Base-by-base conservation (phyloP, 2,888 invertebrate genomes). In the Netelia inedita region DNA sequence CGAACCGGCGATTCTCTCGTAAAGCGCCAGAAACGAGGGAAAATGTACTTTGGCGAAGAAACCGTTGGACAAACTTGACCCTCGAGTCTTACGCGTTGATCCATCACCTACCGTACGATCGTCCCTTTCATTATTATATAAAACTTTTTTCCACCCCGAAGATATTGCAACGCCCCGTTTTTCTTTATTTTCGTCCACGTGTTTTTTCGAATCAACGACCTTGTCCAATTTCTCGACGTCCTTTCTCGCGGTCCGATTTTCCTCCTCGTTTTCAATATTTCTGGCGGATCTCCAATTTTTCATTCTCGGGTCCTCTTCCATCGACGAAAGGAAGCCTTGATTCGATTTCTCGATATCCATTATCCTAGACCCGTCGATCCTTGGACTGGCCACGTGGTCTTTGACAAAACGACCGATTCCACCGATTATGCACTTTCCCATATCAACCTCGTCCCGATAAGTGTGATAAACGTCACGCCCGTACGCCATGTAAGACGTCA, bases 371-470 rank as follows among this genome's bases (percentile, higher is more conserved):
- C 9, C 41, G 41, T 23, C 21, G 35, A 35, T 35, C 14, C 35
- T 63, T 1, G 63, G 72, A 1, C 23, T n/a, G n/a, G 71, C 65
- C 19, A 41, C 63, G 35, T 43, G 57, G 1, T 41, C 41, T 0
- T 43, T 59, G 28, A 80, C 43, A 1, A 81, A 6, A 14, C 72
- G 50, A 41, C 79, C 66, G 10, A 86, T 63, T 11, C 79, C 76
- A 8, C 23, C 19, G 1, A 80, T n/a, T 3, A 86, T 72, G 71
- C 91, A 91, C 50, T 87, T 86, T 28, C 88, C 88, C 35, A 90
- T 82, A 6, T 74, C 43, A 19, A 89, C 74, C 74, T 91, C 91
- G 5, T 88, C 87, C 5, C 80, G 63, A 79, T 90, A 89, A 50
- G 50, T 68, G 21, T 79, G 85, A 82, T 91, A 91, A 66, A 89